A percentile compares a stretch with the other conserved stretches of the same genome.
phyloP scores from a whole-genome alignment of 2,113 vertebrate species.

The Rhinopomastus cyanomelas region DNA sequence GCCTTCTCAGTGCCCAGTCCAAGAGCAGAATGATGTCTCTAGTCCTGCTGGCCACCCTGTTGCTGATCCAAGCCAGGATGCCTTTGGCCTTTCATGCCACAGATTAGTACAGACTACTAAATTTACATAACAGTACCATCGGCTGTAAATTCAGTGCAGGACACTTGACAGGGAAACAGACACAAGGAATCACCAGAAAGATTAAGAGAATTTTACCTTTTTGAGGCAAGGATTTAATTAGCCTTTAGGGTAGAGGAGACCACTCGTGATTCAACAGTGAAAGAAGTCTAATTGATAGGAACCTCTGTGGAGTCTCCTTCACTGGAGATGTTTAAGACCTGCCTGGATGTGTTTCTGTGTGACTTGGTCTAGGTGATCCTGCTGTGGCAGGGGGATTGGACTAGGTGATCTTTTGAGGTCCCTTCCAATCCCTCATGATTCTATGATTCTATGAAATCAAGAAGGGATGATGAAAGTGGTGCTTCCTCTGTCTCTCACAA shows the following conservation, averaged over 20 bases:
- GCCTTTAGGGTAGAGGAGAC: background rate
- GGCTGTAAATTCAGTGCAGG: background rate
- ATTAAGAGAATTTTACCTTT: background rate
- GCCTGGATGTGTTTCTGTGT: too few species aligned
- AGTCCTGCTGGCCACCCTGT: too few species aligned
- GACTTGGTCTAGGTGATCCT: too few species aligned
- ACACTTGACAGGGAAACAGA: background rate
- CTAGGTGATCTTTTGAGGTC: too few species aligned
- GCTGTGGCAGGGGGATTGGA: too few species aligned
- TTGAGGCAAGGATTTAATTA: background rate
- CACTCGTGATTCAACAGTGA: background rate
- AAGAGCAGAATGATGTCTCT: too few species aligned
- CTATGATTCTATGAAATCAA: too few species aligned
- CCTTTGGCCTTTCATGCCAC: background rate
- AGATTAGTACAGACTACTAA: background rate
- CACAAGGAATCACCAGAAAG: background rate
- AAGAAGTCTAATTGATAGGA: background rate
- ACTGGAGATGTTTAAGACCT: too few species aligned
- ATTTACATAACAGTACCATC: background rate
- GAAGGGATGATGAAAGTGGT: background rate
- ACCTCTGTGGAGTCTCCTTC: too few species aligned
- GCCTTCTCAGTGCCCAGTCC: too few species aligned
- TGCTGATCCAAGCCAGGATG: too few species aligned
- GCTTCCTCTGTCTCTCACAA: background rate
- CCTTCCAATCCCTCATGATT: too few species aligned